Base-by-base conservation (phyloP, 1,140 invertebrate genomes). In the Chionoecetes opilio region DNA sequence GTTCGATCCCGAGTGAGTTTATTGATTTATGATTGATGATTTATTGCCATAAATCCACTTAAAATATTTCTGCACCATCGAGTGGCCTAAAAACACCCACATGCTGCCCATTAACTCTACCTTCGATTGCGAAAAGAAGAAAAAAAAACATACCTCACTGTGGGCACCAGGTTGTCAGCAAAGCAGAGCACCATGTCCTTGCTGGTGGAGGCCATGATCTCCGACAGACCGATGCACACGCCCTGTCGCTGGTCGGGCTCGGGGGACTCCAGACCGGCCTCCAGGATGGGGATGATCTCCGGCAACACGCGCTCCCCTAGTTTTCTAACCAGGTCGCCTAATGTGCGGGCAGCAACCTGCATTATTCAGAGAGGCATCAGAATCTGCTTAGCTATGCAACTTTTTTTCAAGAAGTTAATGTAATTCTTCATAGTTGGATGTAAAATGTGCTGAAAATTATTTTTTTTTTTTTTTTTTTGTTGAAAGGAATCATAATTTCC, bases 261-360 rank as follows among this genome's bases (percentile, higher is more conserved):
- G 87, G 99, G 98, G 0, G 99, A 99, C 96, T 99, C 98, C 82
- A 99, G 97, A 0, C 99, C 99, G 95, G 98, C 98, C 97, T 99
- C 99, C 84, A 99, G 97, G 96, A 99, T 99, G 0, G 99, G 99
- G 97, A 99, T 99, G 86, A 99, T 99, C 97, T 99, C 99, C 0
- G 99, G 99, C 94, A 99, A 97, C 14, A 99, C 99, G 96, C 99
- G 98, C 97, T 99, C 99, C 32, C 99, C 99, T 75, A 99, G 97
- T 97, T 99, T 99, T 88, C 99, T 97, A 0, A 99, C 99, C 63
- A 99, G 97, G 97, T 99, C 99, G 8, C 99, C 99, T 0, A 99
- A 97, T 0, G 99, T 99, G 91, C 99, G 97, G 0, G 99, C 99
- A 17, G 99, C 99, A 5, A 99, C 98, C 97, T 98, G 96, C n/a